Evolutionary conservation across 2,797 vertebrate genomes (phyloP).

Genomic region (Anableps anableps): DNA sequence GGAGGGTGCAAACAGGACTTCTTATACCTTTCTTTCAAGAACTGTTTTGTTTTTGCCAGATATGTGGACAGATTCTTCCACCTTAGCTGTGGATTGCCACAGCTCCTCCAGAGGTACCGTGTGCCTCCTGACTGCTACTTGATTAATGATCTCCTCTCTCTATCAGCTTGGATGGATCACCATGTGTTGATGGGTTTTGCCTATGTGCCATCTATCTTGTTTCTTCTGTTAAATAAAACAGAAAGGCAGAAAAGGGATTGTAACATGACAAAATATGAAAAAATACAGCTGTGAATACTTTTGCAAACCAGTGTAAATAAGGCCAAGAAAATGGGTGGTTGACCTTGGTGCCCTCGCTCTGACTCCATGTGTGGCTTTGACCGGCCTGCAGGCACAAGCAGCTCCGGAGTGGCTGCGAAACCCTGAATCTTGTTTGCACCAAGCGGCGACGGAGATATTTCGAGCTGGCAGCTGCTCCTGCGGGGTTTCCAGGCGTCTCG

Average conservation of each 20-base stretch:
- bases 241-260: not conserved
- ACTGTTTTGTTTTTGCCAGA: too few relatives aligned
- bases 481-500: conserved; percentile 69
- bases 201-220: not conserved
- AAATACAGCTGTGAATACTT: not conserved
- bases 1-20: too few relatives aligned
- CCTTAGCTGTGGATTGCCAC: too few relatives aligned
- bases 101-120: too few relatives aligned
- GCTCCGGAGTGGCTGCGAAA: conserved; percentile 54
- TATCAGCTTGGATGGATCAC: not conserved
- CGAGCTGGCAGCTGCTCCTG: conserved; percentile 42
- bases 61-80: too few relatives aligned
- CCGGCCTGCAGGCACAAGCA: conserved; percentile 27
- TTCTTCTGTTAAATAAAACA: not conserved
- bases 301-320: not conserved
- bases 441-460: conserved; percentile 37
- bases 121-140: not conserved
- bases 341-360: conserved; percentile 62
- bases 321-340: not conserved
- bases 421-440: conserved; percentile 54
- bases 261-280: not conserved
- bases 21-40: too few relatives aligned
- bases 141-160: not conserved
- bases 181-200: not conserved
- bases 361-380: conserved; percentile 51